Conservation (phyloP, 2,888 invertebrate species). For the Odontomyia ornata region DNA sequence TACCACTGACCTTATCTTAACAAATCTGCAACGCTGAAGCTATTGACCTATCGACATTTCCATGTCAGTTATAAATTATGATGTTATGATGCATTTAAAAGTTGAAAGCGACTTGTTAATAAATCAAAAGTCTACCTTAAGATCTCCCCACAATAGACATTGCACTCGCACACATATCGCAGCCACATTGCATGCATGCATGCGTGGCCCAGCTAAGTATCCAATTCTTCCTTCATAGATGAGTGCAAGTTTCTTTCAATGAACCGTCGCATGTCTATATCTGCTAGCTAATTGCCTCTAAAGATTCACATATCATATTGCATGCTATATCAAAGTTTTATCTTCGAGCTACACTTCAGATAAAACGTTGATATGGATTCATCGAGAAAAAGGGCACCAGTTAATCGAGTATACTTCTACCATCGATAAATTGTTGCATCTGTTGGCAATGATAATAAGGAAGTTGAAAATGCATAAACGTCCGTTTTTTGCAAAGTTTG, state of each 20-base stretch:
- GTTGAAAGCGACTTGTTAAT: constrained; percentile 30
- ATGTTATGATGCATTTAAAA: constrained; percentile 28
- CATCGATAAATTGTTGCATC: too few relatives aligned
- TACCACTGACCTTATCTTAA: too few relatives aligned
- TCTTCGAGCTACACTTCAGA: neutral
- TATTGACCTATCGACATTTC: constrained; percentile 36
- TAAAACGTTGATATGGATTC: too few relatives aligned
- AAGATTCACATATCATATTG: constrained; percentile 32
- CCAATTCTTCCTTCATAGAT: neutral
- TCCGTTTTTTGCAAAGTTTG: too few relatives aligned
- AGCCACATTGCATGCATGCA: neutral
- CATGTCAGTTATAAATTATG: constrained; percentile 16
- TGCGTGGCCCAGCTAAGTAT: neutral
- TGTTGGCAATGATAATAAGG: too few relatives aligned
- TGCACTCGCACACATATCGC: neutral
- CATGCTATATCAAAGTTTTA: neutral
- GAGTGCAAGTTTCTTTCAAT: neutral
- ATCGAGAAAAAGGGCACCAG: too few relatives aligned
- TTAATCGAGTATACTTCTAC: too few relatives aligned
- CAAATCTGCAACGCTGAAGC: neutral
- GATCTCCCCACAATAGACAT: neutral
- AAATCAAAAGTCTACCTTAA: constrained; percentile 16
- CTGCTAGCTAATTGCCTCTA: neutral
- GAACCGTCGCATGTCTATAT: neutral
- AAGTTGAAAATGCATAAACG: too few relatives aligned